phyloP scores from a whole-genome alignment of 2,888 invertebrate genomes.

The Dinocampus coccinellae region DNA sequence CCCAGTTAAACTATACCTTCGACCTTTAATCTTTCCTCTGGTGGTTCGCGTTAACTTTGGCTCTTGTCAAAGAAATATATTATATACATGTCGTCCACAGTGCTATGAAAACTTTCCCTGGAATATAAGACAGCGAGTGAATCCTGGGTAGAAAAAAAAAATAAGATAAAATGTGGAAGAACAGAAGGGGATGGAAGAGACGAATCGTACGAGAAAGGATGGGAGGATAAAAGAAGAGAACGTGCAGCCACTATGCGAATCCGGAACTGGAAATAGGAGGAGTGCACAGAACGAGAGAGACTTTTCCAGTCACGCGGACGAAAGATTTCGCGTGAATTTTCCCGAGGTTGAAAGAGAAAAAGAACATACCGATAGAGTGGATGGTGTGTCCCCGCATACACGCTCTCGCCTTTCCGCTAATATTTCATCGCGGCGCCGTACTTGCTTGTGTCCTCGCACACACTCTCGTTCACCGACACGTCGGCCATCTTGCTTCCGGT shows the following conservation, averaged over 20 bases:
- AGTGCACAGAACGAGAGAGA: slow-evolving; percentile 10
- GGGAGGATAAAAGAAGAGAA: slow-evolving; percentile 16
- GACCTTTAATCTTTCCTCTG: slow-evolving; percentile 20
- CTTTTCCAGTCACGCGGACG: slow-evolving; percentile 28
- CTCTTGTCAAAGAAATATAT: slow-evolving; percentile 22
- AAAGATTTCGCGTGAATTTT: slow-evolving; percentile 37
- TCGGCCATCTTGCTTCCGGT: slow-evolving; percentile 67
- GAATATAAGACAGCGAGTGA: slow-evolving; percentile 19
- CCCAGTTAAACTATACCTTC: not conserved
- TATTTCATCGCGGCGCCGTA: slow-evolving; percentile 61
- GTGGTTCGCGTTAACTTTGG: not conserved
- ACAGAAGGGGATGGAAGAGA: too few species aligned
- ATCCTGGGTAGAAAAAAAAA: slow-evolving; percentile 11
- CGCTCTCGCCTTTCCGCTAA: slow-evolving; percentile 58
- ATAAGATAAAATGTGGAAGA: slow-evolving; percentile 19
- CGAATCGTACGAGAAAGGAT: not conserved
- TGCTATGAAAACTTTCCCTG: slow-evolving; percentile 6
- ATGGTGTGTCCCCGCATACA: slow-evolving; percentile 42
- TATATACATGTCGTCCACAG: slow-evolving; percentile 10
- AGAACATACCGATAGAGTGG: slow-evolving; percentile 15
- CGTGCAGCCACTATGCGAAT: slow-evolving; percentile 29
- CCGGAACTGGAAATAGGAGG: slow-evolving; percentile 30
- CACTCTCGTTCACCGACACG: slow-evolving; percentile 37
- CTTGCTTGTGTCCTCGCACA: slow-evolving; percentile 34
- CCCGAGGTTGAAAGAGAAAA: slow-evolving; percentile 13